These are phyloP conservation scores for Microtus pennsylvanicus DNA, from an alignment of 2,113 vertebrate species.

Conservation along the genomic window DNA sequence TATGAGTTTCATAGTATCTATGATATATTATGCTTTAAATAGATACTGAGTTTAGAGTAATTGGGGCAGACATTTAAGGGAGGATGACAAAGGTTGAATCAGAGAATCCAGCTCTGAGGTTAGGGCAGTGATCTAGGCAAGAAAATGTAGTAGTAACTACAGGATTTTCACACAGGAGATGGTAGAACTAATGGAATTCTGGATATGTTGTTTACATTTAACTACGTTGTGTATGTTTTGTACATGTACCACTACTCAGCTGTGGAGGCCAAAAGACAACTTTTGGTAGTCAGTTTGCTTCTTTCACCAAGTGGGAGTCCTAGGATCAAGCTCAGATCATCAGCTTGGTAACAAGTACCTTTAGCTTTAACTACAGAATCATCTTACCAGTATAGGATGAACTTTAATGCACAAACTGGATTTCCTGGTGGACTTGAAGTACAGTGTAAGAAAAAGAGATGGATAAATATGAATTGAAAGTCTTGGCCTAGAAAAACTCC, in stretches of 20 bases:
- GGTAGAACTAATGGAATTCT: background rate
- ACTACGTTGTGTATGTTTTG: background rate
- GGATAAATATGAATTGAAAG: background rate
- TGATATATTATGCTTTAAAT: background rate
- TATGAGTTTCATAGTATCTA: background rate
- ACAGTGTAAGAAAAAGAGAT: background rate
- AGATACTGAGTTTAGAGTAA: background rate
- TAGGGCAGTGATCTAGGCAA: background rate
- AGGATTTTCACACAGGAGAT: background rate
- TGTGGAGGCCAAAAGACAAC: background rate
- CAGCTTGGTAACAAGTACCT: background rate
- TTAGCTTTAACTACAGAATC: background rate
- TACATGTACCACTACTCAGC: background rate
- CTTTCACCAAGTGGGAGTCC: background rate
- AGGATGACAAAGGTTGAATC: background rate
- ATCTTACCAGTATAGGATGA: background rate
- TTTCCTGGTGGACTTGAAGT: slow-evolving; percentile 19
- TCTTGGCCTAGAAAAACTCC: background rate
- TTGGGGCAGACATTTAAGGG: background rate
- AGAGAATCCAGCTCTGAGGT: background rate
- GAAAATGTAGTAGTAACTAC: background rate
- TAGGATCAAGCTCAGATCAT: background rate
- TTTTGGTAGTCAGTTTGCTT: background rate
- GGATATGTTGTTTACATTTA: background rate
- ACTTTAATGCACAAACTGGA: background rate